Conservation (phyloP, 2,797 vertebrate genomes). For the Notolabrus celidotus region DNA sequence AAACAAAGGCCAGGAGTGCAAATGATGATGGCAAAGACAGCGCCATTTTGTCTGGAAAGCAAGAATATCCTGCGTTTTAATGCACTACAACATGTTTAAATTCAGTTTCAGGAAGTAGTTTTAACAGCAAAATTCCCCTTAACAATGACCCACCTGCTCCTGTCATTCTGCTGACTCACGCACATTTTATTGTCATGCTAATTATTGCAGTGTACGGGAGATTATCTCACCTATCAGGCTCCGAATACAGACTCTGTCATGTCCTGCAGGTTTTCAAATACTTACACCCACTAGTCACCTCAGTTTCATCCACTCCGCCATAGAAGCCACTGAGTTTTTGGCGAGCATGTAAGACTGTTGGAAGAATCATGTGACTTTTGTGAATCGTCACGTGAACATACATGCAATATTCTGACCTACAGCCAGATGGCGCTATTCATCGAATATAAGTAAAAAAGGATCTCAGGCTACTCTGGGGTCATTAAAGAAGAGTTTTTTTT, state of each 20-base stretch:
- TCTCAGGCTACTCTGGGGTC: neutral
- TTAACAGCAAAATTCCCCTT: neutral
- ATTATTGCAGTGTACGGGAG: neutral
- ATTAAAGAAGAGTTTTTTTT: neutral
- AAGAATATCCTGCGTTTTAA: neutral
- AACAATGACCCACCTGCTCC: neutral
- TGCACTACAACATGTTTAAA: neutral
- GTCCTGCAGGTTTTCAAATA: neutral
- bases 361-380: slow-evolving; percentile 61
- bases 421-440: slow-evolving; percentile 37
- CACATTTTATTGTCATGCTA: slow-evolving; percentile 14
- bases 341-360: neutral
- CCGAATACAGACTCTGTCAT: slow-evolving; percentile 13
- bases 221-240: slow-evolving; percentile 25
- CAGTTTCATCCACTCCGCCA: neutral
- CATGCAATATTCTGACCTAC: accelerated
- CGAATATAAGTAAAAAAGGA: no score
- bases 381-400: slow-evolving; percentile 42
- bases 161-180: slow-evolving; percentile 19
- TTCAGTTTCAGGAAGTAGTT: neutral
- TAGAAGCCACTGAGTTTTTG: neutral
- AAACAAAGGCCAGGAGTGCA: slow-evolving; percentile 30
- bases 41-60: slow-evolving; percentile 67
- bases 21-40: slow-evolving; percentile 4
- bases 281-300: neutral